Evolutionary conservation across 2,888 invertebrate species (phyloP).

Genomic region (Apocheima hispidaria): DNA sequence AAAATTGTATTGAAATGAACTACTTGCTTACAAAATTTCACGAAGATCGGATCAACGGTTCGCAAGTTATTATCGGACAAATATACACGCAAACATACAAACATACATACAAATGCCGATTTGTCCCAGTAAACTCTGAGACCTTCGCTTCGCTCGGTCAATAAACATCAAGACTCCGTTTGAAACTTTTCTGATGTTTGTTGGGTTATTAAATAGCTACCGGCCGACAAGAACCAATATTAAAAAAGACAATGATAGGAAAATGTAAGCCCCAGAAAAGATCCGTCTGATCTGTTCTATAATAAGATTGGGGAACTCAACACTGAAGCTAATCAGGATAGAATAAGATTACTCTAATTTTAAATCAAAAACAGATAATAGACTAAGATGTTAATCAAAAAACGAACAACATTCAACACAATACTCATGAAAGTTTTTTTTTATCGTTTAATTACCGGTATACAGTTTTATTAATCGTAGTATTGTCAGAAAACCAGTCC

Average conservation of each 20-base stretch:
- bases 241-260: neutral
- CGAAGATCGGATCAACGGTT: too few species aligned
- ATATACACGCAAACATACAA: too few species aligned
- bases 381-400: slow-evolving; percentile 4
- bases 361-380: neutral
- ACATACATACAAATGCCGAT: too few species aligned
- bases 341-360: neutral
- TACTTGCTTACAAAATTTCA: too few species aligned
- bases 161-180: neutral
- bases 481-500: slow-evolving; percentile 20
- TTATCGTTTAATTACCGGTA: neutral
- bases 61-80: too few species aligned
- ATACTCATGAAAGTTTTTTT: neutral
- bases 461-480: slow-evolving; percentile 9
- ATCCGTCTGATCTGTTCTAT: too few species aligned
- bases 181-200: neutral
- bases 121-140: too few species aligned
- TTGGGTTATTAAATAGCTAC: too few species aligned
- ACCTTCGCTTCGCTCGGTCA: too few species aligned
- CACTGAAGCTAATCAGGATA: too few species aligned
- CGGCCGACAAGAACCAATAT: neutral
- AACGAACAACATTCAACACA: neutral
- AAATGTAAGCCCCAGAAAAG: neutral
- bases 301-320: too few species aligned
- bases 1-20: too few species aligned